phyloP scores from a whole-genome alignment of 1,140 invertebrate genomes.

The Neodiprion pinetum region DNA sequence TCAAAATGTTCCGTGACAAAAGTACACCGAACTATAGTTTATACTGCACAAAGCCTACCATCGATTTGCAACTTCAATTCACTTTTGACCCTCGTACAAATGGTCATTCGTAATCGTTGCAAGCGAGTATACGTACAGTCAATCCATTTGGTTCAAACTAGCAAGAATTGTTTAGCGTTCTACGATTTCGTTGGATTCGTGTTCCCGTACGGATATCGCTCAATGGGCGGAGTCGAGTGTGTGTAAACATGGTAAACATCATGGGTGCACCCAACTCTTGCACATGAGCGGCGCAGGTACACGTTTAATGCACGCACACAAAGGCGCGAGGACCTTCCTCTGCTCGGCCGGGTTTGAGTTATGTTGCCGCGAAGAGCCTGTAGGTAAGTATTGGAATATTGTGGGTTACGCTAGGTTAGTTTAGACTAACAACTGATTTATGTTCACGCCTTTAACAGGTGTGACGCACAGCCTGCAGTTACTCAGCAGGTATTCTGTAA shows the following conservation, averaged over 20 bases:
- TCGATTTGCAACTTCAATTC: too few species aligned
- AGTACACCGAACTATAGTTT: too few species aligned
- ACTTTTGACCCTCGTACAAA: too few species aligned
- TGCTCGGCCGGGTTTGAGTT: constrained; percentile 10
- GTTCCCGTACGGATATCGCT: too few species aligned
- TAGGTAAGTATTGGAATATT: constrained; percentile 27
- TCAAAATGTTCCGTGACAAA: too few species aligned
- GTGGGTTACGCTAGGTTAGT: constrained; percentile 27
- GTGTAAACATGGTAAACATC: background rate
- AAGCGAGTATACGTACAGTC: too few species aligned
- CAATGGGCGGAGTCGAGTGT: background rate
- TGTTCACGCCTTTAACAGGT: constrained; percentile 18
- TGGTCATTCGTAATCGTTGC: too few species aligned
- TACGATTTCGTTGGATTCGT: too few species aligned
- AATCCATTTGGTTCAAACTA: too few species aligned
- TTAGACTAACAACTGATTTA: constrained; percentile 32
- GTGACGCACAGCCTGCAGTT: constrained; percentile 16
- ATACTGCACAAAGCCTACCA: too few species aligned
- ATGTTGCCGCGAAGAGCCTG: constrained; percentile 8
- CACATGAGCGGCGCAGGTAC: background rate
- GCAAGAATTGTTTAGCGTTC: too few species aligned
- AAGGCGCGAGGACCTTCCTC: background rate
- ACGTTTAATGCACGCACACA: background rate
- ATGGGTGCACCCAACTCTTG: background rate
- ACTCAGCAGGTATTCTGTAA: constrained; percentile 14